Evolutionary conservation across 2,888 invertebrate species (phyloP), one percentile per base, ranked within the genome.

Genomic region (Timema cristinae): DNA sequence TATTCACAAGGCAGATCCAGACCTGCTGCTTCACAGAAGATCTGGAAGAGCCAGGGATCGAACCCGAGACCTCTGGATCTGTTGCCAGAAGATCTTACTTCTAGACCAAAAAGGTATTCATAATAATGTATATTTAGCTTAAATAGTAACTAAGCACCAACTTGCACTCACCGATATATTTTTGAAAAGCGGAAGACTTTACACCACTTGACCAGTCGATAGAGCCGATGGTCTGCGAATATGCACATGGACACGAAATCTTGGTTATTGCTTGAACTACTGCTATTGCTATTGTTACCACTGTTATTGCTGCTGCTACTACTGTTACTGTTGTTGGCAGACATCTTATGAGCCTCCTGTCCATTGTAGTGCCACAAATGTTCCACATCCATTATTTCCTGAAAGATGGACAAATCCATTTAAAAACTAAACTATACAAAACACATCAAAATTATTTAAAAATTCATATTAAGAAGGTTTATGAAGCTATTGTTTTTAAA

Each of bases 201-300:
- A 85, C 97, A 97, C 98, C 98, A 98, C 81, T 97, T 96, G 75
- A 98, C 98, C 77, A 98, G 96, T 85, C 97, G 96, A 82, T 97
- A 98, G 16, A 98, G 88, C 67, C 97, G 87, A 82, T 97, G 94
- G 83, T 98, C 98, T 66, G 97, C 97, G 74, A 96, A 95, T 81
- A 94, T 93, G 85, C 95, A 95, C 79, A 96, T 86, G 2, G 94
- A 93, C 70, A 95, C 87, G 82, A 93, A 91, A 84, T 95, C 94
- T 0, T 93, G 92, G 83, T 90, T 90, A 70, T 90, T 88, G 81
- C 90, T 72, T 51, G 16, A 52, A 54, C 63, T 67, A 48, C 47
- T 72, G 52, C 50, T 69, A 72, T 76, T 79, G 68, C 75, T 75
- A 47, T 52, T 71, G 61, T 51, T 68, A 13, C 61, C 68, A 59